Evolutionary conservation across 92 coral and sea anemone genomes (phyloP).

Genomic region (Phenganax stokvisi): DNA sequence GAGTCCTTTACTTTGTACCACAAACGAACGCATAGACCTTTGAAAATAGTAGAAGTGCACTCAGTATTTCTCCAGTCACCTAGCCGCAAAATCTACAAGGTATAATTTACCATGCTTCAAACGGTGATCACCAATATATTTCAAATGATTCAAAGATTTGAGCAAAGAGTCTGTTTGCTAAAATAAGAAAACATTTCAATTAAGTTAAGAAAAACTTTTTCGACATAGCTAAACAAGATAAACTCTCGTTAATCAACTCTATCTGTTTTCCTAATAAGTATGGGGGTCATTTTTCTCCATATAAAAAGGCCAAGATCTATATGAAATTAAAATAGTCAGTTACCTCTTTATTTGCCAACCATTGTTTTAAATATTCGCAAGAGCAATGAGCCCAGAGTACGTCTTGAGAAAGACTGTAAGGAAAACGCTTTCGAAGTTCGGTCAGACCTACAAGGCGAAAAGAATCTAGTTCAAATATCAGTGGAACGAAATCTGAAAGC

Average conservation of each 20-base stretch:
- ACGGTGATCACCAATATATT: constrained; percentile 64
- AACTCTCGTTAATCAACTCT: too few relatives aligned
- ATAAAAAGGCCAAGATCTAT: too few relatives aligned
- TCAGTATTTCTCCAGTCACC: background rate
- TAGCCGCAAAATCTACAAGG: background rate
- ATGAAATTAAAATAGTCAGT: background rate
- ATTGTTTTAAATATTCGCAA: constrained; percentile 57
- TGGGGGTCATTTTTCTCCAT: too few relatives aligned
- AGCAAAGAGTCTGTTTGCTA: constrained; percentile 64
- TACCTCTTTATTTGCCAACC: constrained; percentile 85
- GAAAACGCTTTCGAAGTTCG: constrained; percentile 69
- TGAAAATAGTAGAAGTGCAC: background rate
- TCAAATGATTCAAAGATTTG: constrained; percentile 60
- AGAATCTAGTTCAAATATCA: background rate
- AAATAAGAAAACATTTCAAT: constrained; percentile 1
- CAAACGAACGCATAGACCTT: constrained; percentile 66
- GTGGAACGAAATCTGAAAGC: background rate
- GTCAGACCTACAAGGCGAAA: constrained; percentile 52
- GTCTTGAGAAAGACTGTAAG: constrained; percentile 75
- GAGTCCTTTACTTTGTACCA: constrained; percentile 81
- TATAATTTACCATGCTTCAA: constrained; percentile 67
- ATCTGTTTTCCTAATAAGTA: too few relatives aligned
- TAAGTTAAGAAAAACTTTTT: too few relatives aligned
- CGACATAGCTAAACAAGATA: too few relatives aligned
- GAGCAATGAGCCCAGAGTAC: constrained; percentile 87